phyloP scores from a whole-genome alignment of 1,140 invertebrate species.

The Drosophila ficusphila region DNA sequence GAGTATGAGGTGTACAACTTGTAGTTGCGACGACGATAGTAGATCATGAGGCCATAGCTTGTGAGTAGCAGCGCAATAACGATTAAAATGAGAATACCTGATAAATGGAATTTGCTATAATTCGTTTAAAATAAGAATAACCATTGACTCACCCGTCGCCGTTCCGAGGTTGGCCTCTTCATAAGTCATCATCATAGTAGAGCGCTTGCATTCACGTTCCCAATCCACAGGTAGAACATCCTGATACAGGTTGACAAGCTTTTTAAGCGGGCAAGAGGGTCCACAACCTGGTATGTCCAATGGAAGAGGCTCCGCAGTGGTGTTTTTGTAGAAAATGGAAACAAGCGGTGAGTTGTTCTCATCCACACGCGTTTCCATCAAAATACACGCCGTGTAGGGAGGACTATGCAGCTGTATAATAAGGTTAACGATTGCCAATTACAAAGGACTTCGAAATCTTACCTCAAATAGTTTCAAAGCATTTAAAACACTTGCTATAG shows the following conservation, averaged over 20 bases:
- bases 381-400: slow-evolving; percentile 88
- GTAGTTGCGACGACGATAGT: slow-evolving; percentile 76
- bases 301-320: slow-evolving; percentile 84
- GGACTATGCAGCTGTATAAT: slow-evolving; percentile 86
- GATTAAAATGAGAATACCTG: slow-evolving; percentile 75
- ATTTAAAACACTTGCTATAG: slow-evolving; percentile 90
- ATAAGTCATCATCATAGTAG: slow-evolving; percentile 79
- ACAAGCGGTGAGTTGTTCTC: slow-evolving; percentile 76
- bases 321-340: slow-evolving; percentile 88
- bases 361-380: slow-evolving; percentile 88
- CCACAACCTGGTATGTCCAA: slow-evolving; percentile 87
- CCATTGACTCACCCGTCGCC: slow-evolving; percentile 66
- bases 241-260: slow-evolving; percentile 85
- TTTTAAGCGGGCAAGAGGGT: slow-evolving; percentile 86
- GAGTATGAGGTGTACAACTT: slow-evolving; percentile 60
- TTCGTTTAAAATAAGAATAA: neutral
- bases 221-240: slow-evolving; percentile 86
- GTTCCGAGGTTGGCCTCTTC: slow-evolving; percentile 77
- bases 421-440: neutral
- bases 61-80: slow-evolving; percentile 54
- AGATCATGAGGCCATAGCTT: slow-evolving; percentile 75
- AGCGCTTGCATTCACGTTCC: slow-evolving; percentile 85
- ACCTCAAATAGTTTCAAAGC: slow-evolving; percentile 90
- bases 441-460: neutral
- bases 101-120: neutral